These are phyloP conservation scores for Temnothorax unifasciatus DNA, from an alignment of 2,888 invertebrate genomes.

Conservation along the genomic window DNA sequence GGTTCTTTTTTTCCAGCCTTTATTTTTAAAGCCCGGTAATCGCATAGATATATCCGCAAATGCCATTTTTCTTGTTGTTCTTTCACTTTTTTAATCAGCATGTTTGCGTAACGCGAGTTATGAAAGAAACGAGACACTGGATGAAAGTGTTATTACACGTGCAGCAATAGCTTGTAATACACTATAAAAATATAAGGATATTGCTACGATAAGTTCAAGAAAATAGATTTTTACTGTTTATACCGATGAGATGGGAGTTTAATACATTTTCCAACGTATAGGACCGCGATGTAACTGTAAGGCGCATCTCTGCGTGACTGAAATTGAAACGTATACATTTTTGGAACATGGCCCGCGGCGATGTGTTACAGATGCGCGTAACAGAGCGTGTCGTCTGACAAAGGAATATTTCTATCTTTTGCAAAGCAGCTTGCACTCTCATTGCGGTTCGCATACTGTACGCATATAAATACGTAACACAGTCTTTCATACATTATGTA, in stretches of 20 bases:
- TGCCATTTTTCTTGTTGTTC: slow-evolving; percentile 2
- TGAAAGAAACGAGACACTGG: slow-evolving; percentile 5
- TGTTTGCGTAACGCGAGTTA: slow-evolving; percentile 11
- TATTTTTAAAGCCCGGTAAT: not conserved
- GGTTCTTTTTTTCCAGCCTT: not conserved
- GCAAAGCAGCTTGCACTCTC: slow-evolving; percentile 47
- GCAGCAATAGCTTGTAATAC: slow-evolving; percentile 35
- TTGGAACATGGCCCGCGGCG: slow-evolving; percentile 28
- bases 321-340: slow-evolving; percentile 50
- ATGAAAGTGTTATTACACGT: slow-evolving; percentile 29
- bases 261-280: slow-evolving; percentile 15
- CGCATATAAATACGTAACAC: slow-evolving; percentile 20
- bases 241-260: slow-evolving; percentile 27
- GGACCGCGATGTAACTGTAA: not conserved
- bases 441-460: slow-evolving; percentile 11
- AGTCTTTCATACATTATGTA: not conserved
- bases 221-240: slow-evolving; percentile 47
- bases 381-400: slow-evolving; percentile 36
- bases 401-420: slow-evolving; percentile 38
- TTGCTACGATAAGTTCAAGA: slow-evolving; percentile 34
- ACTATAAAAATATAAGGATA: slow-evolving; percentile 27
- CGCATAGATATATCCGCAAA: slow-evolving; percentile 5
- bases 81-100: slow-evolving; percentile 18
- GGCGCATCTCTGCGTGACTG: slow-evolving; percentile 8
- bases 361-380: slow-evolving; percentile 37